Conservation (phyloP, 1,140 invertebrate genomes). For the Anagrus nilaparvatae region DNA sequence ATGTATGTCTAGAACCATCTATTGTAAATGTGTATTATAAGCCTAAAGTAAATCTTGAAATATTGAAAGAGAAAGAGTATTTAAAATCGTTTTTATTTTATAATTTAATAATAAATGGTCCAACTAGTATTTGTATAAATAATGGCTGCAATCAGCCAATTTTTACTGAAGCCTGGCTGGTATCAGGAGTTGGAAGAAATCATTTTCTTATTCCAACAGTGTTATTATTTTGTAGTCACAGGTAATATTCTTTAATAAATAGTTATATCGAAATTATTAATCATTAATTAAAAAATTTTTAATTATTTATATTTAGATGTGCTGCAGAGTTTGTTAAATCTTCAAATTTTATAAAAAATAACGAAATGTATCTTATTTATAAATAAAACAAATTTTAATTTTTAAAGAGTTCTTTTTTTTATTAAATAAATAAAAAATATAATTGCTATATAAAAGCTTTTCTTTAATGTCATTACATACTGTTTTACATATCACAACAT, state of each 20-base stretch:
- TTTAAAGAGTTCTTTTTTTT: slow-evolving; percentile 7
- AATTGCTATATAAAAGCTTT: not conserved
- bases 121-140: slow-evolving; percentile 27
- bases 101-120: slow-evolving; percentile 29
- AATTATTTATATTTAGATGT: slow-evolving; percentile 22
- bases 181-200: slow-evolving; percentile 18
- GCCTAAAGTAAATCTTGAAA: slow-evolving; percentile 5
- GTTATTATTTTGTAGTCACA: slow-evolving; percentile 28
- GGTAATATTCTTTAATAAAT: slow-evolving; percentile 17
- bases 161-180: slow-evolving; percentile 33
- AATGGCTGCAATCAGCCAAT: slow-evolving; percentile 29
- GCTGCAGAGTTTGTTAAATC: slow-evolving; percentile 19
- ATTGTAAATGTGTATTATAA: slow-evolving; percentile 17
- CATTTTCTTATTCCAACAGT: slow-evolving; percentile 21
- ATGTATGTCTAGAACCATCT: slow-evolving; percentile 18
- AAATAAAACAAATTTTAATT: slow-evolving; percentile 7
- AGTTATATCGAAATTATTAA: slow-evolving; percentile 10
- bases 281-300: slow-evolving; percentile 1
- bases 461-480: not conserved
- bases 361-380: slow-evolving; percentile 9
- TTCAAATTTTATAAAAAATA: slow-evolving; percentile 13
- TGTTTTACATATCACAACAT: no score
- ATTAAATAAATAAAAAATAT: slow-evolving; percentile 1
- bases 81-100: slow-evolving; percentile 13
- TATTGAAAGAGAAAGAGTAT: slow-evolving; percentile 2